Percentiles rank a stretch among this genome's conserved stretches.
phyloP scores from a whole-genome alignment of 2,888 invertebrate genomes.

The Agriopis leucophaearia region DNA sequence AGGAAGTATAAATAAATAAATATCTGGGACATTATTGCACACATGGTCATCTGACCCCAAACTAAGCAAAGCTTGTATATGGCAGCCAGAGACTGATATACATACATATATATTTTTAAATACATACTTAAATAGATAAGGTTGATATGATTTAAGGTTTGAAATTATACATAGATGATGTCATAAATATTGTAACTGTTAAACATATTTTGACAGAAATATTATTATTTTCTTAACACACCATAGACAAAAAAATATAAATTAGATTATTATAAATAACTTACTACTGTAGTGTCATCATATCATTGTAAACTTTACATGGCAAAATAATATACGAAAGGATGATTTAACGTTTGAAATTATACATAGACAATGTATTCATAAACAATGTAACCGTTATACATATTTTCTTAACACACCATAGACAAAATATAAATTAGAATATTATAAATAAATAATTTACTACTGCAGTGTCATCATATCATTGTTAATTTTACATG shows the following conservation, averaged over 20 bases:
- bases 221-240: too few relatives aligned
- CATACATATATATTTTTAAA: conserved; percentile 28
- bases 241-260: conserved; percentile 25
- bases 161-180: neutral
- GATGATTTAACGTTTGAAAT: conserved; percentile 1
- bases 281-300: too few relatives aligned
- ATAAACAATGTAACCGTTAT: neutral
- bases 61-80: too few relatives aligned
- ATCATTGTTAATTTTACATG: conserved; percentile 9
- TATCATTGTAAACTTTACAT: too few relatives aligned
- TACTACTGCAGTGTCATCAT: conserved; percentile 3
- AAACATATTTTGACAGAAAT: conserved; percentile 8
- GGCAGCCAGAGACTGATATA: too few relatives aligned
- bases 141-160: neutral
- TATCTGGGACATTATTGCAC: too few relatives aligned
- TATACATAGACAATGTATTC: neutral
- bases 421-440: conserved; percentile 24
- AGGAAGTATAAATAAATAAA: too few relatives aligned
- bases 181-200: neutral
- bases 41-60: neutral
- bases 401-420: conserved; percentile 8
- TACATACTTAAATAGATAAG: conserved; percentile 15
- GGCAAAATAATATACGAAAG: conserved; percentile 2
- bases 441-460: conserved; percentile 31
- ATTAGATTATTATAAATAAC: too few relatives aligned